Base-by-base conservation (phyloP, 2,797 vertebrate genomes). In the Ceryle rudis region DNA sequence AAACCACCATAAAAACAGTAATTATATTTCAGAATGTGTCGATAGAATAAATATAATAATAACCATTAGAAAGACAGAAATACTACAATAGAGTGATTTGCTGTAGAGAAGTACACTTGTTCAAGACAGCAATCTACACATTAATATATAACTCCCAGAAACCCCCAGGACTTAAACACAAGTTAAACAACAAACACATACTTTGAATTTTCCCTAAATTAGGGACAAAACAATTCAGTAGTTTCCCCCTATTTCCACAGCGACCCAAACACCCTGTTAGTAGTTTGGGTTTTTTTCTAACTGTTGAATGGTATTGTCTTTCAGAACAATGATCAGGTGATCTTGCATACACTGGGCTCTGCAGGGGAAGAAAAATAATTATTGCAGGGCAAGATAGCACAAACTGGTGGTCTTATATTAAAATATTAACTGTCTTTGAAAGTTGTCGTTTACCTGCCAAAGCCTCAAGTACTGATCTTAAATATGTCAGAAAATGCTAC, bases 361-460 rank as follows among this genome's bases (percentile, higher is more conserved):
- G 33, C 20, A 64, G 37, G 41, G 58, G 5, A 91, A 90, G 78
- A 79, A 77, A 94, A 55, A 61, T 19, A 75, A 64, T 85, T 80
- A 58, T 46, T 94, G 18, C 33, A 62, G 23, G 37, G 25, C 61
- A 82, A 89, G 61, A 58, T 26, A 91, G 6, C 52, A 81, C 35
- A 94, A 51, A 75, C 7, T 72, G 55, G 52, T 77, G 23, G 49
- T 61, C 72, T 73, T 90, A 79, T 90, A 79, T 79, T 81, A 90
- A 91, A 96, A 90, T 83, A 87, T 70, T 85, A 73, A 55, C 44
- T 72, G 44, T 33, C 51, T 79, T 58, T 71, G 58, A 73, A 90
- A 85, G 29, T 33, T 79, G 49, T 78, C 86, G 58, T 94, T 96
- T 86, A 83, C 67, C 58, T 55, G 33, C 20, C 21, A 89, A n/a